Evolutionary conservation across 92 coral and sea anemone genomes (phyloP), one percentile per base, ranked within the genome.

Genomic region (Porites lobata): DNA sequence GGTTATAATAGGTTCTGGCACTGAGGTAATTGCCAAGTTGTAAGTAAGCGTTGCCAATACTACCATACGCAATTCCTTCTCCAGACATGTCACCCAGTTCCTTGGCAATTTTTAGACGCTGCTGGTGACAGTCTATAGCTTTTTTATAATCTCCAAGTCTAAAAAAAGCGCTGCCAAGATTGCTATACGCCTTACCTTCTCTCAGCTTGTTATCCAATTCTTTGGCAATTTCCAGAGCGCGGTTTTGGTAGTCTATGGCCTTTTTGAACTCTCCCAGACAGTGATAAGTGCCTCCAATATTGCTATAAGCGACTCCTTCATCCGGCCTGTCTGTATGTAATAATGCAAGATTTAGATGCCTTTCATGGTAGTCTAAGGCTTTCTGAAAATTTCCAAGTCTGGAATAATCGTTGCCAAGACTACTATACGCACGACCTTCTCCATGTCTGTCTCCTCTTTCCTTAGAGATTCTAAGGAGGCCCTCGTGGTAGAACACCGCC

Each of bases 51-150:
- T 52, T 68, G 51, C 86, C 86, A 68, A 81, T 51, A 51, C 26
- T 68, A 13, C 67, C 18, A 58, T 81, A 81, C 7, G 66, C 50
- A 1, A 0, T 21, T 57, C 79, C 79, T 17, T 70, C 79, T 63
- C 68, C 87, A 13, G 50, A 29, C 68, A 8, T 72, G 56, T 83
- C 61, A 9, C 59, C 87, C 69, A 56, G 8, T 66, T 80, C 85
- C 67, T 80, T 66, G 18, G 78, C 69, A 43, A 19, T 51, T 21
- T 67, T 53, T 7, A 80, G 51, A 19, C 21, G 3, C 4, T 14
- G 75, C 14, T 50, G 9, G 11, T 51, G 69, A 57, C 38, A 65
- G 2, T 50, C 65, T 9, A 75, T 62, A 1, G 88, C 88, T 59
- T 63, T 75, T 58, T 22, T 65, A 62, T 21, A 82, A 66, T 85